These are phyloP conservation scores for Pelvicachromis taeniatus DNA, from an alignment of 2,113 vertebrate species.

Conservation along the genomic window DNA sequence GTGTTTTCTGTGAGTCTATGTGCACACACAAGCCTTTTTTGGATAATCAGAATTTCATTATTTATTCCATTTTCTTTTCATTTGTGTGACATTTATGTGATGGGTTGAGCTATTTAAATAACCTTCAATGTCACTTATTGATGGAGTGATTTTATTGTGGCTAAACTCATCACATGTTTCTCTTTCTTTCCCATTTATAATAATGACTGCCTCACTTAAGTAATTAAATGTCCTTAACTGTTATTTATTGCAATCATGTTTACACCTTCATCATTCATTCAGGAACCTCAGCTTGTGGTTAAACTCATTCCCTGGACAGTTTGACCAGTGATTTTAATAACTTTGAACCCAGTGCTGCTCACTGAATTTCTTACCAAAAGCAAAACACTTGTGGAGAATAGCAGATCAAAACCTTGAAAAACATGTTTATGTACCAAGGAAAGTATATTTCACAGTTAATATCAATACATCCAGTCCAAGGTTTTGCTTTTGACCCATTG, in stretches of 20 bases:
- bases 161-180: not conserved
- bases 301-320: not conserved
- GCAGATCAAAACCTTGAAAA: not conserved
- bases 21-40: not conserved
- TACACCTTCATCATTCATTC: slow-evolving; percentile 8
- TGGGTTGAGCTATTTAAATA: not conserved
- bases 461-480: not conserved
- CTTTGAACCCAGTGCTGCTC: not conserved
- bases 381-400: not conserved
- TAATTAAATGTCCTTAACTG: not conserved
- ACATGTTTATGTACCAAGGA: not conserved
- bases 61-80: not conserved
- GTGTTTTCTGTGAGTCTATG: not conserved
- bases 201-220: not conserved
- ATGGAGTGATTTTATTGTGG: not conserved
- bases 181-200: slow-evolving; percentile 9
- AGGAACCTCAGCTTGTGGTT: not conserved
- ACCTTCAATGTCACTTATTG: not conserved
- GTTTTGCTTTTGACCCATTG: not conserved
- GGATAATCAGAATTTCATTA: not conserved
- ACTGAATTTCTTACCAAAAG: not conserved
- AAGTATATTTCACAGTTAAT: not conserved
- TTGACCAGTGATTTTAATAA: not conserved
- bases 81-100: not conserved
- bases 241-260: slow-evolving; percentile 29